These are phyloP conservation scores for Gasterosteus aculeatus DNA, from an alignment of 2,113 vertebrate genomes.

Conservation along the genomic window DNA sequence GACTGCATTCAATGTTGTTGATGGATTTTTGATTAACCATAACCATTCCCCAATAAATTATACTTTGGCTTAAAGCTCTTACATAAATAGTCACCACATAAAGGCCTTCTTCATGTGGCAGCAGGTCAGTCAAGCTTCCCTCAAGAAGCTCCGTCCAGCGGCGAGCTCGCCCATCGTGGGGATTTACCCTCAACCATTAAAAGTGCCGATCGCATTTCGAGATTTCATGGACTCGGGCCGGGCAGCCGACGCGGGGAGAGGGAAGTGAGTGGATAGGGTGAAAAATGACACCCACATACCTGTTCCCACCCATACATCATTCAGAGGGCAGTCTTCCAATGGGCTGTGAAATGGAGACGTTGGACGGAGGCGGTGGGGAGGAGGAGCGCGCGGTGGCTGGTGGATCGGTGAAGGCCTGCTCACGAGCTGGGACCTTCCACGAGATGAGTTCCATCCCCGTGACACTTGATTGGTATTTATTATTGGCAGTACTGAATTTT, in stretches of 20 bases:
- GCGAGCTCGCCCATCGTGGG: constrained; percentile 63
- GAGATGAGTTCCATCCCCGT: constrained; percentile 16
- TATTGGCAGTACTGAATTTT: constrained; percentile 38
- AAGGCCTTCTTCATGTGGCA: background rate
- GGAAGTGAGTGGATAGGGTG: constrained; percentile 56
- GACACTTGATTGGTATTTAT: constrained; percentile 32
- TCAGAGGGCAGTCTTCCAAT: constrained; percentile 58
- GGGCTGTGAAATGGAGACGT: constrained; percentile 64
- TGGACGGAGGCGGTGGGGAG: constrained; percentile 27
- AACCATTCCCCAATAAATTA: background rate
- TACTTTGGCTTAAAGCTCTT: background rate
- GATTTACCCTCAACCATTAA: constrained; percentile 74
- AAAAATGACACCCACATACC: constrained; percentile 71
- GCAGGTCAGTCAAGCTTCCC: constrained; percentile 2
- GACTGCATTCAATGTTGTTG: constrained; percentile 41
- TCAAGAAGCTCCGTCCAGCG: constrained; percentile 21
- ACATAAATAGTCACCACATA: constrained; percentile 14
- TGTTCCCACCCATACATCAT: constrained; percentile 71
- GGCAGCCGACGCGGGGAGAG: background rate
- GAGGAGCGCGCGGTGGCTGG: constrained; percentile 9
- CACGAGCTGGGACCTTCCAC: background rate
- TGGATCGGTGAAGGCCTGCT: constrained; percentile 6
- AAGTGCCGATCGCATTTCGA: constrained; percentile 67
- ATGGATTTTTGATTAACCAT: background rate
- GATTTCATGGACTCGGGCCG: background rate